Percentiles rank a stretch among this genome's conserved stretches.
These are phyloP conservation scores for Antheraea yamamai DNA, from an alignment of 2,888 invertebrate species.

Conservation along the genomic window DNA sequence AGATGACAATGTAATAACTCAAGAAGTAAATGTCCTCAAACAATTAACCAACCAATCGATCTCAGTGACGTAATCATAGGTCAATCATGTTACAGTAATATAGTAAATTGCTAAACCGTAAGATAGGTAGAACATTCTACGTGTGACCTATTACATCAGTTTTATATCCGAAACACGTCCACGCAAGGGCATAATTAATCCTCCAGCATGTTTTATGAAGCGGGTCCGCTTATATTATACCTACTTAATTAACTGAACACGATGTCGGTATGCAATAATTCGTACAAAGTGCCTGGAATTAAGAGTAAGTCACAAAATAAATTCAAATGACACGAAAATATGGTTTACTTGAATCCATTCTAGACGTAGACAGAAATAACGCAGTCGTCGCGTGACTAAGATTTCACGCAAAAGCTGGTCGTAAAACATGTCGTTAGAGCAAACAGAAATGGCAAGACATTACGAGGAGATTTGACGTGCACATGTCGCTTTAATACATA, in stretches of 20 bases:
- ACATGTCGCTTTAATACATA: no score
- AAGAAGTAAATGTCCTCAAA: not conserved
- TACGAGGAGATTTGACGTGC: no score
- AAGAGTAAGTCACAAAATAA: not conserved
- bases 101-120: not conserved
- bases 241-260: conserved; percentile 21
- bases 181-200: conserved; percentile 23
- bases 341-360: not conserved
- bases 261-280: conserved; percentile 12
- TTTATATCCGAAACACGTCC: conserved; percentile 19
- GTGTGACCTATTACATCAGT: not conserved
- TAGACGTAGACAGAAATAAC: not conserved
- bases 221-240: conserved; percentile 19
- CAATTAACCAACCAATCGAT: not conserved
- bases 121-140: not conserved
- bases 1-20: not conserved
- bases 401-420: not conserved
- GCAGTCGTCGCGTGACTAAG: not conserved
- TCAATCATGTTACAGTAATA: not conserved
- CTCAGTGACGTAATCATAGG: not conserved
- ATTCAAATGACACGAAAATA: not conserved
- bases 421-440: no score
- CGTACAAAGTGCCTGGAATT: not conserved
- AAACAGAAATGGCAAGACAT: no score
- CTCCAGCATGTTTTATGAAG: conserved; percentile 20